Evolutionary conservation across 2,888 invertebrate species (phyloP).

Genomic region (Leptothorax acervorum): DNA sequence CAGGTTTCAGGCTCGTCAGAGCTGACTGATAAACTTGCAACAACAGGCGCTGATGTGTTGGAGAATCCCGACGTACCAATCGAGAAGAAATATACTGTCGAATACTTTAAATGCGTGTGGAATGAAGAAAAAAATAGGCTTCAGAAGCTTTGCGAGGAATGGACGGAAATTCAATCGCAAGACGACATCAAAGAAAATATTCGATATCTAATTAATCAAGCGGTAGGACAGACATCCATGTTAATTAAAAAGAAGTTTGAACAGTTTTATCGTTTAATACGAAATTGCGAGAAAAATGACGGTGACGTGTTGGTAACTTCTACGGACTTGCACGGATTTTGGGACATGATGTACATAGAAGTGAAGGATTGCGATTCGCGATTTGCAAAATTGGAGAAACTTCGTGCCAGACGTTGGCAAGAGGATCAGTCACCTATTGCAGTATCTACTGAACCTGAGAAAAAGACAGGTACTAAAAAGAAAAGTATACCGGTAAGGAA

Average conservation of each 20-base stretch:
- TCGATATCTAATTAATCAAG: conserved; percentile 89
- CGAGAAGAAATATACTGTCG: conserved; percentile 81
- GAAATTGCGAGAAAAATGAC: conserved; percentile 84
- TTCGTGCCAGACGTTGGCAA: conserved; percentile 83
- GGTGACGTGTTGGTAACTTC: conserved; percentile 87
- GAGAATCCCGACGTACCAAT: conserved; percentile 75
- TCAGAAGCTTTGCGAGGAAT: conserved; percentile 86
- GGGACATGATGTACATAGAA: conserved; percentile 94
- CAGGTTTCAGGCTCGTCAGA: neutral
- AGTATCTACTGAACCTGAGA: conserved; percentile 41
- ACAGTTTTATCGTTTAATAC: conserved; percentile 88
- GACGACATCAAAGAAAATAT: conserved; percentile 86
- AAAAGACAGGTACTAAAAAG: conserved; percentile 51
- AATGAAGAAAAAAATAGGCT: conserved; percentile 87
- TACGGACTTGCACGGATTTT: conserved; percentile 94
- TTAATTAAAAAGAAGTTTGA: conserved; percentile 92
- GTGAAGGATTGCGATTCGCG: conserved; percentile 81
- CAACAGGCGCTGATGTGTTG: conserved; percentile 78
- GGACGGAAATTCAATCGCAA: conserved; percentile 86
- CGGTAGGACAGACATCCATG: conserved; percentile 92
- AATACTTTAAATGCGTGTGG: conserved; percentile 85
- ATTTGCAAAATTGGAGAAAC: conserved; percentile 76
- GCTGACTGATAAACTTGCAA: conserved; percentile 43
- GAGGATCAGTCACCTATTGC: conserved; percentile 85
- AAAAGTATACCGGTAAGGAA: conserved; percentile 42